These are phyloP conservation scores for Spheniscus humboldti DNA, from an alignment of 2,797 vertebrate species.

Conservation along the genomic window DNA sequence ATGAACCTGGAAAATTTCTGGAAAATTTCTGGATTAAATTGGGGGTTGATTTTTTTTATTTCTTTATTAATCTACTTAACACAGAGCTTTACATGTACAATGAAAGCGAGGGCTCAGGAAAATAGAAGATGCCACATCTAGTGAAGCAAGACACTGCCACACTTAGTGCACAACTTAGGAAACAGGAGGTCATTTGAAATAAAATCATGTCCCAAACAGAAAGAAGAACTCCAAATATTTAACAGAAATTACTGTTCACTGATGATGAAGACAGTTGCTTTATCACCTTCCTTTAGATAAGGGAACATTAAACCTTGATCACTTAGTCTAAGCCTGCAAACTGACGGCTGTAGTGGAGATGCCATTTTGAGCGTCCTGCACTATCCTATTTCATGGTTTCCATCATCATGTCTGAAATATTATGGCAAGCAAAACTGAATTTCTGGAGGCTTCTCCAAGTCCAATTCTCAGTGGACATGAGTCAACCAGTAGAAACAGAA, in stretches of 20 bases:
- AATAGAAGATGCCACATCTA: neutral
- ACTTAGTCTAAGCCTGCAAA: neutral
- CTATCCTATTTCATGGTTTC: neutral
- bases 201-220: neutral
- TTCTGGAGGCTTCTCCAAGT: constrained; percentile 5
- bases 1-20: neutral
- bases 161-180: neutral
- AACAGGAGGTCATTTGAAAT: neutral
- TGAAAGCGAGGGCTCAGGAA: neutral
- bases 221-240: neutral
- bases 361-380: neutral
- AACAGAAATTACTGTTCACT: neutral
- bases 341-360: neutral
- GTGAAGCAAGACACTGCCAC: neutral
- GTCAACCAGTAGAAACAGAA: neutral
- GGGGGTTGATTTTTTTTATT: neutral
- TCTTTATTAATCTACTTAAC: neutral
- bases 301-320: neutral
- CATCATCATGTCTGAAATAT: neutral
- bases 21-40: neutral
- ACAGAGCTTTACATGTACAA: neutral
- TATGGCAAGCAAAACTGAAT: neutral
- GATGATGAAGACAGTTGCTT: neutral
- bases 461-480: neutral
- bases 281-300: neutral